These are phyloP conservation scores for Autographa gamma DNA, from an alignment of 2,888 invertebrate genomes.

Conservation along the genomic window DNA sequence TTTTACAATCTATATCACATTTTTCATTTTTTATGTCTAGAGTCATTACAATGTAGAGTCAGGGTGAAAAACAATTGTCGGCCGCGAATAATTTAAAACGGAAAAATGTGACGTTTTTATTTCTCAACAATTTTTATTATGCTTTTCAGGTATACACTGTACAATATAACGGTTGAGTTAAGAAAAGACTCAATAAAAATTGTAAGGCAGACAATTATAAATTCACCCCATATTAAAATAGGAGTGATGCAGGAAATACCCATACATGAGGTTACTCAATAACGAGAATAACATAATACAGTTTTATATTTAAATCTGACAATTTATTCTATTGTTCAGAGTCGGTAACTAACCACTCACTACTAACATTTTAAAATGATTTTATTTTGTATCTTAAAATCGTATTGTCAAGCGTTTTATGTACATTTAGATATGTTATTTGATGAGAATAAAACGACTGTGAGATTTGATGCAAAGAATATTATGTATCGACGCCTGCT, in stretches of 20 bases:
- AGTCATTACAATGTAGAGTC: constrained; percentile 55
- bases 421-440: constrained; percentile 87
- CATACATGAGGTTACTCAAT: constrained; percentile 31
- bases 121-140: not conserved
- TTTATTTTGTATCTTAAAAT: constrained; percentile 77
- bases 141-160: not conserved
- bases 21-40: constrained; percentile 81
- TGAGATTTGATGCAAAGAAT: constrained; percentile 65
- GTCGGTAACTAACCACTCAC: constrained; percentile 61
- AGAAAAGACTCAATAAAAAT: not conserved
- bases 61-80: constrained; percentile 35
- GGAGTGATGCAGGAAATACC: constrained; percentile 38
- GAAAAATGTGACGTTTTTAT: not conserved
- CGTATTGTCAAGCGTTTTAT: constrained; percentile 88
- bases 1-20: constrained; percentile 89
- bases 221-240: constrained; percentile 40
- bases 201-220: constrained; percentile 20
- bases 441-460: constrained; percentile 75
- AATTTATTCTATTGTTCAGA: constrained; percentile 48
- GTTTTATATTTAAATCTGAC: constrained; percentile 41
- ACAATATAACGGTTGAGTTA: not conserved
- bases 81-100: constrained; percentile 12
- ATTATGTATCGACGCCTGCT: constrained; percentile 52
- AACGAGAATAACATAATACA: constrained; percentile 29
- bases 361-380: constrained; percentile 67